Conservation (phyloP, 2,888 invertebrate species). For the Nomada ruficornis region DNA sequence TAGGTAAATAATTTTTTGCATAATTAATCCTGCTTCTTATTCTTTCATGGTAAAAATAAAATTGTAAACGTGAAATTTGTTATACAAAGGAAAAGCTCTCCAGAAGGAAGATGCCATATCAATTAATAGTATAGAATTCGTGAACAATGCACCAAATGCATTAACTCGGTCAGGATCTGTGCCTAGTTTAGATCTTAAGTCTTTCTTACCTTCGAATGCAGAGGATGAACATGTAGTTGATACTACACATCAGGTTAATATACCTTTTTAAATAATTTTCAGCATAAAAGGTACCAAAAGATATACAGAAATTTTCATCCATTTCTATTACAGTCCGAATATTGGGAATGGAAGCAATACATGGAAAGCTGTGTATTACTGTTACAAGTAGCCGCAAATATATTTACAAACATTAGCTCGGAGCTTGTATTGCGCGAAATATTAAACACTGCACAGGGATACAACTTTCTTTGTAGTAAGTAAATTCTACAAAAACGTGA, state of each 20-base stretch:
- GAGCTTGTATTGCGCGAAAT: constrained; percentile 86
- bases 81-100: constrained; percentile 76
- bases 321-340: constrained; percentile 74
- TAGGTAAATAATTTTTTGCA: constrained; percentile 66
- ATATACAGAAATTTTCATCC: not conserved
- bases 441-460: constrained; percentile 85
- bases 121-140: constrained; percentile 82
- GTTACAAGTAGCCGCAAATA: constrained; percentile 85
- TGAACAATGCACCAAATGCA: constrained; percentile 73
- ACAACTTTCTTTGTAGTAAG: constrained; percentile 86
- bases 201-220: constrained; percentile 79
- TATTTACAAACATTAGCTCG: constrained; percentile 85
- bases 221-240: constrained; percentile 80
- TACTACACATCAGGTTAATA: constrained; percentile 79
- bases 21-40: not conserved
- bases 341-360: constrained; percentile 83
- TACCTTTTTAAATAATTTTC: constrained; percentile 4
- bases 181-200: constrained; percentile 83
- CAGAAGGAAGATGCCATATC: constrained; percentile 82
- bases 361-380: constrained; percentile 86
- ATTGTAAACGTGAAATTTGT: constrained; percentile 15
- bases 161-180: constrained; percentile 82
- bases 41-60: not conserved
- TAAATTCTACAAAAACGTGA: constrained; percentile 21
- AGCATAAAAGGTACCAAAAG: constrained; percentile 17